These are phyloP conservation scores for Dasyprocta punctata DNA, from an alignment of 2,113 vertebrate species.

Conservation along the genomic window DNA sequence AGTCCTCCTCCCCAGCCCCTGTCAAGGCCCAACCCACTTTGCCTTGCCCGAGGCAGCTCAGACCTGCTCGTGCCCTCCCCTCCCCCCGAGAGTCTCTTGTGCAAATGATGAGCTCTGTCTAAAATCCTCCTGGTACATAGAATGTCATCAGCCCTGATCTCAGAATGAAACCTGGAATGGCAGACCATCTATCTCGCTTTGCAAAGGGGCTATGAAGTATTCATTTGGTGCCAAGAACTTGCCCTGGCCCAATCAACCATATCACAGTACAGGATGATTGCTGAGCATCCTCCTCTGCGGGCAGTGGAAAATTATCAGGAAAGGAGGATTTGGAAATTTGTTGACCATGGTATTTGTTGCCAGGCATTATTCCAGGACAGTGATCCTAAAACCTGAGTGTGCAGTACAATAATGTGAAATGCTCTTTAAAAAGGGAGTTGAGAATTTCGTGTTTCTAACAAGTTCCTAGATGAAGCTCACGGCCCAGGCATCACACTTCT, in stretches of 20 bases:
- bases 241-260: not conserved
- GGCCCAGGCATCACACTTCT: not conserved
- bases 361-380: not conserved
- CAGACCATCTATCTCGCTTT: not conserved
- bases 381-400: not conserved
- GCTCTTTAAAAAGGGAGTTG: not conserved
- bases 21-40: not conserved
- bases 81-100: not conserved
- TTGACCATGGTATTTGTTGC: not conserved
- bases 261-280: not conserved
- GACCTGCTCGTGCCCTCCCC: not conserved
- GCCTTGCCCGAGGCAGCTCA: not conserved
- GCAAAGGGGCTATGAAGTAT: not conserved
- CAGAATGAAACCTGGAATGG: not conserved
- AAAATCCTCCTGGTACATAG: not conserved
- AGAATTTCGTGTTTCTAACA: not conserved
- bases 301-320: not conserved
- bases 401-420: not conserved
- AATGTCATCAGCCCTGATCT: not conserved
- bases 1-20: not conserved
- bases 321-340: not conserved
- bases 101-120: not conserved
- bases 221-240: not conserved
- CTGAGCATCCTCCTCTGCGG: not conserved
- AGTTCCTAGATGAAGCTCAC: not conserved